Base-by-base conservation (phyloP, 1,140 invertebrate species). In the Lepidurus apus region DNA sequence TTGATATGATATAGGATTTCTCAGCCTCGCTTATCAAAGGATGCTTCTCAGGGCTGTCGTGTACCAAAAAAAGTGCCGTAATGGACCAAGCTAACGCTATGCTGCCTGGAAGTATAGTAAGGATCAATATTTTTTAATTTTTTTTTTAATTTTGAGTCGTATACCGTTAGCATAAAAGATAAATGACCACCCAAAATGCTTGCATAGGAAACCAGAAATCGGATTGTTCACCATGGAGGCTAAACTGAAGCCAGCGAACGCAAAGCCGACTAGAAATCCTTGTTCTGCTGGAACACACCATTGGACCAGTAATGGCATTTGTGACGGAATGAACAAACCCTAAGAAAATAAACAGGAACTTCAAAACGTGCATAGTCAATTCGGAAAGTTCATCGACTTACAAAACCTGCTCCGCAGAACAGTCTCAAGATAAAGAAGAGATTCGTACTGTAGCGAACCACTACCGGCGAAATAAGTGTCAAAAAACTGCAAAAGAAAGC, bases 291-390 rank as follows among this genome's bases (percentile, higher is more conserved):
- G 65, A 7, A 74, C 75, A 9, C 87, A 86, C 88, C 88, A 89
- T 65, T 86, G 85, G 7, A 84, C 84, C 85, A 87, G 87, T 42
- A 89, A 83, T 7, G 87, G 85, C 81, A 88, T 87, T 77, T 89
- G 86, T 13, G 87, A 83, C n/a, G 88, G 88, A 81, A 89, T 86
- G 11, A 86, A 86, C 1, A 87, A 86, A 73, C 88, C 88, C 87
- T 89, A 79, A 21, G 82, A 76, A 79, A 21, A 21, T 43, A 43
- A 77, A 24, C 42, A 17, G 24, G 13, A 21, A 65, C 34, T 34
- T 34, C 34, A 34, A 34, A 7, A 47, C 10, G 45, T 47, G 10
- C 10, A 5, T 0, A n/a, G n/a, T 65, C 17, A 21, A 0, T 21
- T 13, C 7, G 21, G 17, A 17, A 65, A 17, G 1, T 65, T 9